Conservation (phyloP, 2,113 vertebrate species). For the Paracanthobrama guichenoti region DNA sequence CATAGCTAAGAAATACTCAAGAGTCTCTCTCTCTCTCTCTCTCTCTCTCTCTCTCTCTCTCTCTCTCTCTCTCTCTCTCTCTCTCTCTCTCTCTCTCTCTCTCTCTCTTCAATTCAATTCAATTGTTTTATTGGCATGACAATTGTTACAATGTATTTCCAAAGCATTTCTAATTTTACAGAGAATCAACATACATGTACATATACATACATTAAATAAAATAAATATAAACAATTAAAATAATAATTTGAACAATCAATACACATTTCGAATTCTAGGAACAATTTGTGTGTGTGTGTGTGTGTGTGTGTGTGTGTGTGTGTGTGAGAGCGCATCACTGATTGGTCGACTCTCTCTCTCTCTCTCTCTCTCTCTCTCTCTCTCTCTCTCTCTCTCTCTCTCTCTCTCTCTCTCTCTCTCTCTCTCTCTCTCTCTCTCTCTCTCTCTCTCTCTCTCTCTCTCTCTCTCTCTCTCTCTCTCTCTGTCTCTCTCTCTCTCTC, state of each 20-base stretch:
- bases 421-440: not conserved
- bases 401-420: not conserved
- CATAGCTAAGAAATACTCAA: not conserved
- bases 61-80: conserved; percentile 34
- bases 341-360: conserved; percentile 8
- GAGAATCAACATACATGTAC: too few species aligned
- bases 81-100: not conserved
- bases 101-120: too few species aligned
- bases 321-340: too few species aligned
- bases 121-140: too few species aligned
- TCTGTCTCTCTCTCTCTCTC: not conserved
- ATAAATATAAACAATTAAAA: too few species aligned
- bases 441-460: not conserved
- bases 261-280: too few species aligned
- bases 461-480: conserved; percentile 28
- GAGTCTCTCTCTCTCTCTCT: not conserved
- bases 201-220: too few species aligned
- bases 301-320: too few species aligned
- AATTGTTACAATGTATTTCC: too few species aligned
- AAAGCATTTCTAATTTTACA: too few species aligned
- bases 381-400: conserved; percentile 2
- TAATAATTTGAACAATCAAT: too few species aligned
- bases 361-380: conserved; percentile 45
- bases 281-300: too few species aligned
- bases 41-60: conserved; percentile 36